Evolutionary conservation across 2,113 vertebrate species (phyloP).

Genomic region (Uria aalge): DNA sequence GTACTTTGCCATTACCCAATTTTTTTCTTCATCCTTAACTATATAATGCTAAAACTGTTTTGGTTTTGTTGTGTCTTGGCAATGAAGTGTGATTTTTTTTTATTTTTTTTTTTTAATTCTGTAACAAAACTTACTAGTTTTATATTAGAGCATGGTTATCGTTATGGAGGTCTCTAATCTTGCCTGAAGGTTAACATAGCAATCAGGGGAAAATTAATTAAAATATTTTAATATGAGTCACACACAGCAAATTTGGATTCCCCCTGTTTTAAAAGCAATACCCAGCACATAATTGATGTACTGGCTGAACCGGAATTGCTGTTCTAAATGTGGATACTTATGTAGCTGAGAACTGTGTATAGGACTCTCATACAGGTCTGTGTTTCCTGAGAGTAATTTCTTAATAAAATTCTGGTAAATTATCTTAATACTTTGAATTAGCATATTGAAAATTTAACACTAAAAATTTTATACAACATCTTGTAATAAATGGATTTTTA

Average conservation of each 20-base stretch:
- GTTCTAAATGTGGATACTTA: neutral
- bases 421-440: neutral
- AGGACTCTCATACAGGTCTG: neutral
- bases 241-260: neutral
- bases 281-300: neutral
- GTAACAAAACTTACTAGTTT: neutral
- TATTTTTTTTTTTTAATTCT: neutral
- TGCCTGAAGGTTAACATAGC: neutral
- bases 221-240: neutral
- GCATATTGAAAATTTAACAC: neutral
- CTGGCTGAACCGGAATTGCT: neutral
- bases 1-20: neutral
- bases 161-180: neutral
- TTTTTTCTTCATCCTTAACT: neutral
- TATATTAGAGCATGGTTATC: neutral
- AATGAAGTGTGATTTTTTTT: rapidly evolving
- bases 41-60: neutral
- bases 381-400: neutral
- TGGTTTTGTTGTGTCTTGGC: neutral
- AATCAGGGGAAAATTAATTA: neutral
- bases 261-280: neutral
- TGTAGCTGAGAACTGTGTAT: neutral
- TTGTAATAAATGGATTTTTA: neutral
- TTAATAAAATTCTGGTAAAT: neutral
- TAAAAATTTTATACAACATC: rapidly evolving